These are phyloP conservation scores for Nemoura dubitans DNA, from an alignment of 2,888 invertebrate species.

Conservation along the genomic window DNA sequence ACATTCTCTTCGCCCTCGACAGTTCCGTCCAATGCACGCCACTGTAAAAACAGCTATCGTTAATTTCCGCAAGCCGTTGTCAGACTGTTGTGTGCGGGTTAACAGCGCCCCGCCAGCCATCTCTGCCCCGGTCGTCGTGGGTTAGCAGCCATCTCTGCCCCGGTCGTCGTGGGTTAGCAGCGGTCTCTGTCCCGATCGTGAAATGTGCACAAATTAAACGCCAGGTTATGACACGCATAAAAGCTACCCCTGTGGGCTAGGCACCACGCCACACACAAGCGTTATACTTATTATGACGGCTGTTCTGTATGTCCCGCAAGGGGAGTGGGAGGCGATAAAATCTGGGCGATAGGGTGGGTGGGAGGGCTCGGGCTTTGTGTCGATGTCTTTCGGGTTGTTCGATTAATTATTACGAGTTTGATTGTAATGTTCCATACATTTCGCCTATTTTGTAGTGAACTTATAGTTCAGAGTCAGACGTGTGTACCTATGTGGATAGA, in stretches of 20 bases:
- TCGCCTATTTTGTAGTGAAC: too few species aligned
- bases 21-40: background rate
- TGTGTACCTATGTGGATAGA: too few species aligned
- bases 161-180: background rate
- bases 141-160: too few species aligned
- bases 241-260: slow-evolving; percentile 9
- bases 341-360: too few species aligned
- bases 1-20: background rate
- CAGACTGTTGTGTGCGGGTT: slow-evolving; percentile 1
- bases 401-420: background rate
- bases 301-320: background rate
- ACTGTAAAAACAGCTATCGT: background rate
- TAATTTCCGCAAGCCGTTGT: slow-evolving; percentile 36
- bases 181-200: background rate
- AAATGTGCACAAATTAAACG: slow-evolving; percentile 26
- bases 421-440: background rate
- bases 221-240: background rate
- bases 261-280: background rate
- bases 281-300: slow-evolving; percentile 1
- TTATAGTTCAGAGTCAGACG: too few species aligned
- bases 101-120: background rate
- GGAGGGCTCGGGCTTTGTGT: background rate
- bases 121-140: background rate
- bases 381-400: background rate
- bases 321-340: background rate